phyloP scores from a whole-genome alignment of 2,888 invertebrate species.

The Onthophagus sagittarius region DNA sequence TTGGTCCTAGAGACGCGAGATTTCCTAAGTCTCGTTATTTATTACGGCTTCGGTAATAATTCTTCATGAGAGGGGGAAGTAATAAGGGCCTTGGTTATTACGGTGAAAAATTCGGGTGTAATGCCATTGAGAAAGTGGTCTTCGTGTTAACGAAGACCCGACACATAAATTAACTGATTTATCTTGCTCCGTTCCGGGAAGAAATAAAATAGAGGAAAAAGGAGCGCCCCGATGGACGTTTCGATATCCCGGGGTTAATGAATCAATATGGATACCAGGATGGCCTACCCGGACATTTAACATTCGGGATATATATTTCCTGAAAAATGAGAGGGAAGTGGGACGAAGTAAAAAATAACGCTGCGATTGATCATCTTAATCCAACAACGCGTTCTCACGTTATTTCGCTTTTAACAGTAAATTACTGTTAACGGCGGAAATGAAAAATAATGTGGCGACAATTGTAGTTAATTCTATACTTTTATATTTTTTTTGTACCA shows the following conservation, averaged over 20 bases:
- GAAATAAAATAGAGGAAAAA: not conserved
- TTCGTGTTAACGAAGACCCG: not conserved
- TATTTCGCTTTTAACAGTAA: no score
- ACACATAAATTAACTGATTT: not conserved
- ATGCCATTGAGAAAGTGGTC: not conserved
- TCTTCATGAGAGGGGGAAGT: not conserved
- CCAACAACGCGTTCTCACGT: no score
- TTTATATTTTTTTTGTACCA: no score
- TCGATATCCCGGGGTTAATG: not conserved
- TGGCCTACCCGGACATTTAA: not conserved
- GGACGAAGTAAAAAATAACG: no score
- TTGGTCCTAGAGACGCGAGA: not conserved
- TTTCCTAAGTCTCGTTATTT: not conserved
- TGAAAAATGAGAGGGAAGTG: not conserved
- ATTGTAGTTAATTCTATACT: no score
- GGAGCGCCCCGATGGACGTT: not conserved
- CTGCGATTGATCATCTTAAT: no score
- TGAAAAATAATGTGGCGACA: no score
- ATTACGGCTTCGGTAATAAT: not conserved
- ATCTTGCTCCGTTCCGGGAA: not conserved
- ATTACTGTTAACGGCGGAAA: no score
- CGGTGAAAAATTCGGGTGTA: not conserved
- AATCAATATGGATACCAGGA: not conserved
- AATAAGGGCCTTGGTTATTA: not conserved
- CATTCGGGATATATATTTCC: not conserved